Conservation (phyloP, 2,888 invertebrate species). For the Helicoverpa assulta region DNA sequence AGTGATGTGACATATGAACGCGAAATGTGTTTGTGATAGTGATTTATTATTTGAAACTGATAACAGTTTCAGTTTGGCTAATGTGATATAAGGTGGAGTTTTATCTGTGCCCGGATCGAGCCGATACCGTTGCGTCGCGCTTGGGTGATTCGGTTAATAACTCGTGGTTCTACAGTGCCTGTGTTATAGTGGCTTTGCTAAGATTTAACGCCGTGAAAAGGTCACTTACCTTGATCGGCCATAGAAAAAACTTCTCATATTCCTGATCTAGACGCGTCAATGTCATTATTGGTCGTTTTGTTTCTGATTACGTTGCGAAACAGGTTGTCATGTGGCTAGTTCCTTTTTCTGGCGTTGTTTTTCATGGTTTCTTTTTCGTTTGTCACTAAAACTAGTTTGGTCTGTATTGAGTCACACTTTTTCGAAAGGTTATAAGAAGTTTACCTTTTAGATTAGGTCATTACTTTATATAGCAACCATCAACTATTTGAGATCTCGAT, state of each 20-base stretch:
- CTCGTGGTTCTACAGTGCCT: constrained; percentile 83
- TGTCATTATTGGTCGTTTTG: constrained; percentile 55
- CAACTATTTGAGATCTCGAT: constrained; percentile 30
- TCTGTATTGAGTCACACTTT: constrained; percentile 66
- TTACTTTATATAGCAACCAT: constrained; percentile 13
- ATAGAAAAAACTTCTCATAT: constrained; percentile 62
- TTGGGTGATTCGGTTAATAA: constrained; percentile 87
- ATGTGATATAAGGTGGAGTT: constrained; percentile 69
- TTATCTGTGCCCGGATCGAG: constrained; percentile 71
- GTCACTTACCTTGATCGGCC: constrained; percentile 87
- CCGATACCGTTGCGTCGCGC: constrained; percentile 86
- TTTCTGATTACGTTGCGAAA: constrained; percentile 67
- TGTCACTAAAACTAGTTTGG: constrained; percentile 66
- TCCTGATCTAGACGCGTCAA: constrained; percentile 42
- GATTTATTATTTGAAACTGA: constrained; percentile 67
- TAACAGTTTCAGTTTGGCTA: constrained; percentile 69
- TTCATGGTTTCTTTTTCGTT: constrained; percentile 50
- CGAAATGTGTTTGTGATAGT: constrained; percentile 66
- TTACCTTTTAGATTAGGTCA: constrained; percentile 19
- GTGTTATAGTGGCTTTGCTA: constrained; percentile 83
- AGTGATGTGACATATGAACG: constrained; percentile 73
- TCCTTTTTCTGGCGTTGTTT: constrained; percentile 39
- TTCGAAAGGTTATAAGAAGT: constrained; percentile 34
- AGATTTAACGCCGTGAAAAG: constrained; percentile 86
- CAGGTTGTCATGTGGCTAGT: constrained; percentile 61